Percentiles rank a stretch among this genome's conserved stretches.
Evolutionary conservation across 1,140 invertebrate species (phyloP).

Genomic region (Apolygus lucorum): DNA sequence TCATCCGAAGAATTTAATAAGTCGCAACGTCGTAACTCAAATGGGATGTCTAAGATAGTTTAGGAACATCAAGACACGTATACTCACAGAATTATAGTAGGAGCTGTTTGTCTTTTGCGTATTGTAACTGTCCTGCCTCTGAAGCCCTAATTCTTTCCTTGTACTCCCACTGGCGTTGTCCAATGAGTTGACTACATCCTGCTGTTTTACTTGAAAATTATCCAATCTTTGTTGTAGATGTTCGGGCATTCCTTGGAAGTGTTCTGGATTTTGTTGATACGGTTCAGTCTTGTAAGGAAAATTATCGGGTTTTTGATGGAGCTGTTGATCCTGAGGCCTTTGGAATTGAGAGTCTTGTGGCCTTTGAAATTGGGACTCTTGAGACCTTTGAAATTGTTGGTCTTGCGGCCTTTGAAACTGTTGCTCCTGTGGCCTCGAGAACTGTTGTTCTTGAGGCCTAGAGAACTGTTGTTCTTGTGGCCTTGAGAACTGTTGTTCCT

Average conservation of each 20-base stretch:
- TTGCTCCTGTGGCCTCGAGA: constrained; percentile 18
- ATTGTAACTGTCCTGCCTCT: constrained; percentile 22
- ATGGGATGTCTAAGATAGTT: no score
- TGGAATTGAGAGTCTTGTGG: neutral
- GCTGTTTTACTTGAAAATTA: constrained; percentile 21
- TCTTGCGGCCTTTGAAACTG: constrained; percentile 12
- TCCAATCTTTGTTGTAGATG: constrained; percentile 15
- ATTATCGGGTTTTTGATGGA: neutral
- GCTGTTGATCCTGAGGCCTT: neutral
- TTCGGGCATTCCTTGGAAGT: constrained; percentile 11
- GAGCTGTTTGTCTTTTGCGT: constrained; percentile 14
- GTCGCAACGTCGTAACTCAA: no score
- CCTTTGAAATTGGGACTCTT: neutral
- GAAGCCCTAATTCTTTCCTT: constrained; percentile 22
- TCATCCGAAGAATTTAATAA: no score
- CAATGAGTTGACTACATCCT: neutral
- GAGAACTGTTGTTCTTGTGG: constrained; percentile 24
- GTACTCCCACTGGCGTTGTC: constrained; percentile 3
- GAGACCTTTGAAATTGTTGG: constrained; percentile 20
- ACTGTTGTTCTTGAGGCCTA: constrained; percentile 2
- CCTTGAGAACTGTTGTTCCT: constrained; percentile 4
- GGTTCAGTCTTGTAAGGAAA: constrained; percentile 1
- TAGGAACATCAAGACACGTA: no score
- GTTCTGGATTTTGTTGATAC: constrained; percentile 8
- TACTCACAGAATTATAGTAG: constrained; percentile 24